Percentiles rank a stretch among this genome's conserved stretches.
These are phyloP conservation scores for Eremophila alpestris DNA, from an alignment of 2,797 vertebrate genomes.

Conservation along the genomic window DNA sequence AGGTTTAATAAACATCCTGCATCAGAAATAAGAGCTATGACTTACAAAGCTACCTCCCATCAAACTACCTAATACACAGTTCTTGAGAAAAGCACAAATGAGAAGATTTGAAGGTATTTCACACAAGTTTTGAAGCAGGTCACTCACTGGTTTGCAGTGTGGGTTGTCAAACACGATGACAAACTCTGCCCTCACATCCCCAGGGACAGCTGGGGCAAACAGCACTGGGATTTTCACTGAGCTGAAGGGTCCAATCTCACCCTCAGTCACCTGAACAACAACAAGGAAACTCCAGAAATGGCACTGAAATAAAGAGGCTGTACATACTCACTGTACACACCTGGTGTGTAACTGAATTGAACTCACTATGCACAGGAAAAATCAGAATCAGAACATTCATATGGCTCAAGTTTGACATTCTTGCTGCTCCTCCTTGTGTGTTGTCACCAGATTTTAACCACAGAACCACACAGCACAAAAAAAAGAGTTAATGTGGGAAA, in stretches of 20 bases:
- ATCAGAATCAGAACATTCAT: not conserved
- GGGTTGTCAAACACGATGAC: constrained; percentile 81
- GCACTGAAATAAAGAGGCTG: not conserved
- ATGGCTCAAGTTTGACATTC: not conserved
- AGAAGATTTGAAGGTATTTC: not conserved
- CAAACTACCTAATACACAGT: not conserved
- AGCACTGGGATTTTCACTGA: constrained; percentile 83
- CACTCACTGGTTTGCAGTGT: constrained; percentile 82
- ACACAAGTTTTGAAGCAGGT: not conserved
- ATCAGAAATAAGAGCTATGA: not conserved
- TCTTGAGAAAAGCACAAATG: not conserved
- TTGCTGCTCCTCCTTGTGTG: not conserved
- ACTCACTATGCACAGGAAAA: not conserved
- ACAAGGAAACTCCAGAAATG: not conserved
- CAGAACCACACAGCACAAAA: not conserved
- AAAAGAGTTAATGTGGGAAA: not conserved
- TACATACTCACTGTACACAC: not conserved
- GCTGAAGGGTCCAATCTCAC: constrained; percentile 84
- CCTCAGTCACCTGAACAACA: constrained; percentile 78
- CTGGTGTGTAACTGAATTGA: not conserved
- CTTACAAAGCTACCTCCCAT: not conserved
- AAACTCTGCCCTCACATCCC: constrained; percentile 76
- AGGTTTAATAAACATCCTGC: not conserved
- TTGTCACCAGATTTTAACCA: not conserved
- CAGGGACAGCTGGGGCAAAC: constrained; percentile 85